A percentile compares a stretch with the other conserved stretches of the same genome.
Conservation (phyloP, 2,797 vertebrate genomes). For the Danio aesculapii region DNA sequence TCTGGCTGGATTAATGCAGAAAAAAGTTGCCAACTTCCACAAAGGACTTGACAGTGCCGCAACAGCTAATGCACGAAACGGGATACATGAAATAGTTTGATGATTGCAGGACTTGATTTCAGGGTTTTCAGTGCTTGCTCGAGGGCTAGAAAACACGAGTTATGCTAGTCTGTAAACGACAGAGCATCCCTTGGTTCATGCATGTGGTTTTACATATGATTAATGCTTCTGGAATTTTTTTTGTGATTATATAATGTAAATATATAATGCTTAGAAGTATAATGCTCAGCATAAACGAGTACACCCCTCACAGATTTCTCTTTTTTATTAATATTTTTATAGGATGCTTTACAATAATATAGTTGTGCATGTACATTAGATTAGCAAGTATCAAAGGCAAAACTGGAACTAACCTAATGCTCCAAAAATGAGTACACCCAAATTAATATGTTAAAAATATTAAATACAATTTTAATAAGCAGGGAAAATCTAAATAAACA, state of each 20-base stretch:
- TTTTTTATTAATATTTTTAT: too few relatives aligned
- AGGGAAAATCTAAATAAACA: too few relatives aligned
- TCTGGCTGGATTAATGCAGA: conserved; percentile 81
- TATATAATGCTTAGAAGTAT: neutral
- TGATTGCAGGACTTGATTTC: neutral
- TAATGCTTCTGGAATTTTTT: conserved; percentile 16
- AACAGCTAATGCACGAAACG: conserved; percentile 75
- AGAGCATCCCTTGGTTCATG: neutral
- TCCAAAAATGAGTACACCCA: too few relatives aligned
- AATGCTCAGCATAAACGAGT: too few relatives aligned
- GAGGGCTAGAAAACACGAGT: neutral
- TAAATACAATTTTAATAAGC: too few relatives aligned
- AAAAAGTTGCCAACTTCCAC: conserved; percentile 76
- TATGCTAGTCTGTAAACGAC: neutral
- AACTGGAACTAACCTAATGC: too few relatives aligned
- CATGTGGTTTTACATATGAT: conserved; percentile 11
- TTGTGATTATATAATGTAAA: neutral
- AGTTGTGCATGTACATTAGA: too few relatives aligned
- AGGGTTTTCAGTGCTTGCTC: neutral
- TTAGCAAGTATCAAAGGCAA: too few relatives aligned
- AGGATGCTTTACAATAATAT: too few relatives aligned
- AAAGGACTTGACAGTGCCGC: conserved; percentile 66
- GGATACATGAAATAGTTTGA: conserved; percentile 4
- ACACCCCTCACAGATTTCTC: too few relatives aligned
- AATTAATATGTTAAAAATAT: too few relatives aligned